Conservation (phyloP, 2,888 invertebrate genomes). For the Ochropleura plecta region DNA sequence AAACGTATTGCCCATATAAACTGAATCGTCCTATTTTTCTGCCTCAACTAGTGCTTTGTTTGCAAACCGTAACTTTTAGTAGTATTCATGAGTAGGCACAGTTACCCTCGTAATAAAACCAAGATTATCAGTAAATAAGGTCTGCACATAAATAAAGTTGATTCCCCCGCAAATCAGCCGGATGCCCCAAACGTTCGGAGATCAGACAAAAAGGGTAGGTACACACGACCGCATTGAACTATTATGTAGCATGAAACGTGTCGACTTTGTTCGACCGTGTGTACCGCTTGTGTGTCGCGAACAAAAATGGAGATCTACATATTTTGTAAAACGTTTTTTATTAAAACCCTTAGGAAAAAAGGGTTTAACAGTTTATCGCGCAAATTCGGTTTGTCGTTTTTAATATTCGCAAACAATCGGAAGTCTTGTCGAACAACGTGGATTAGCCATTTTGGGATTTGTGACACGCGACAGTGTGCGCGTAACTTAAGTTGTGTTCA, state of each 20-base stretch:
- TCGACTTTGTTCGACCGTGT: constrained; percentile 55
- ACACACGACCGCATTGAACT: constrained; percentile 45
- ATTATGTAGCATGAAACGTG: constrained; percentile 55
- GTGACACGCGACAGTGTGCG: constrained; percentile 49
- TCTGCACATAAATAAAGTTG: constrained; percentile 66
- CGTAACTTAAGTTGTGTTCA: constrained; percentile 52
- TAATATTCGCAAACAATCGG: constrained; percentile 34
- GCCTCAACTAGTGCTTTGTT: constrained; percentile 57
- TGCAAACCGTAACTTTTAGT: constrained; percentile 64
- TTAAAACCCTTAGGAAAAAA: constrained; percentile 19
- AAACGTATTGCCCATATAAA: constrained; percentile 54
- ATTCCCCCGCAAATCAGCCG: constrained; percentile 63
- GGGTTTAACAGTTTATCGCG: constrained; percentile 23
- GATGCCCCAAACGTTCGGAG: constrained; percentile 54
- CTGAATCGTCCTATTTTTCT: constrained; percentile 54
- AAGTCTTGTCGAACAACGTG: constrained; percentile 39
- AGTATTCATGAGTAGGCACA: constrained; percentile 64
- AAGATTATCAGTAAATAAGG: constrained; percentile 68
- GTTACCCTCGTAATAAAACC: constrained; percentile 66
- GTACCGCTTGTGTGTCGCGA: constrained; percentile 33
- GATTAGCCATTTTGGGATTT: constrained; percentile 29
- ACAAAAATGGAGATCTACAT: constrained; percentile 49
- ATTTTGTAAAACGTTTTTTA: constrained; percentile 38
- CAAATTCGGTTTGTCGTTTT: constrained; percentile 29
- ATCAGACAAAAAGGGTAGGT: constrained; percentile 53